Conservation (phyloP, 2,113 vertebrate species). For the Pituophis catenifer region DNA sequence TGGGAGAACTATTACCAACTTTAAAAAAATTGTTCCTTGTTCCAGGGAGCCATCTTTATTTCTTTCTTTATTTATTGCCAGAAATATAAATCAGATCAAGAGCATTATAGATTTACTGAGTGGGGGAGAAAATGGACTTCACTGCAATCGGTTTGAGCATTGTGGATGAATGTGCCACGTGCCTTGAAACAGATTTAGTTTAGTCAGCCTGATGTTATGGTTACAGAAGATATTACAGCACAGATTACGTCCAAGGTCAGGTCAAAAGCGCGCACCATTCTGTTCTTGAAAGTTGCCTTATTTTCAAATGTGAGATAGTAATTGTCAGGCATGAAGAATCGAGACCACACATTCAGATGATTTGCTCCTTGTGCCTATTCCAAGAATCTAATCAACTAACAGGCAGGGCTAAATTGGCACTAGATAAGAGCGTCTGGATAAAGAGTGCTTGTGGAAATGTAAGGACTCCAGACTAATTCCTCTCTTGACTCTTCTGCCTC, state of each 20-base stretch:
- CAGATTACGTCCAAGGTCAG: constrained; percentile 41
- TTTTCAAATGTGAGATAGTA: constrained; percentile 27
- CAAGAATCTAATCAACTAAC: too few relatives aligned
- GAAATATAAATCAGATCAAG: constrained; percentile 68
- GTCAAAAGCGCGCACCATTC: constrained; percentile 32
- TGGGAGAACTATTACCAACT: constrained; percentile 25
- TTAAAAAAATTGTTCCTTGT: constrained; percentile 8
- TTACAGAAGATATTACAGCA: constrained; percentile 51
- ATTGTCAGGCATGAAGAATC: too few relatives aligned
- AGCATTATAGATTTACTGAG: constrained; percentile 45
- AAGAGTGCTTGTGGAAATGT: too few relatives aligned
- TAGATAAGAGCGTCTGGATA: too few relatives aligned
- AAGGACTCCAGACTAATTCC: too few relatives aligned
- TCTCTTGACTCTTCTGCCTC: too few relatives aligned
- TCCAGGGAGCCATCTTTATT: constrained; percentile 37
- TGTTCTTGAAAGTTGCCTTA: neutral
- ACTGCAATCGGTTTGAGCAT: constrained; percentile 54
- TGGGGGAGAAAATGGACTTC: constrained; percentile 53
- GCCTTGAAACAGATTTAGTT: constrained; percentile 59
- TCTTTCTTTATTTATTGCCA: constrained; percentile 34
- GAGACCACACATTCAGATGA: too few relatives aligned
- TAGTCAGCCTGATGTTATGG: constrained; percentile 55
- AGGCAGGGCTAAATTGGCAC: too few relatives aligned
- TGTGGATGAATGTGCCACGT: constrained; percentile 52
- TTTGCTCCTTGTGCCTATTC: too few relatives aligned